Evolutionary conservation across 2,888 invertebrate species (phyloP).

Genomic region (Smittia aterrima): DNA sequence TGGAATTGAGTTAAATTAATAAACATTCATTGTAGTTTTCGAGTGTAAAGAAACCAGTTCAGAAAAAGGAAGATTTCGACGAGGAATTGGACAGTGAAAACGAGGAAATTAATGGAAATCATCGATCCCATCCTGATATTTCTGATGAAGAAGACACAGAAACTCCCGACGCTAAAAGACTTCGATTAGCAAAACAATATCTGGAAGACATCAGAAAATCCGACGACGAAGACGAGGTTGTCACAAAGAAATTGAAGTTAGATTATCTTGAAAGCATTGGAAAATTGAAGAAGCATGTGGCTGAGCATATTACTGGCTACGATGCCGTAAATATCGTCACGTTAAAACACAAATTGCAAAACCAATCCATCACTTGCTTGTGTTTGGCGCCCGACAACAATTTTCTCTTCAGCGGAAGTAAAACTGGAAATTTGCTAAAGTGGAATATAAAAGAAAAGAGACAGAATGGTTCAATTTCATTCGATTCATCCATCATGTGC

Average conservation of each 20-base stretch:
- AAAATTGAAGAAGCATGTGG: constrained; percentile 71
- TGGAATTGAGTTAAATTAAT: neutral
- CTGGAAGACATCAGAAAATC: constrained; percentile 76
- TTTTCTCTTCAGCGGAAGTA: constrained; percentile 77
- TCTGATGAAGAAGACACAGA: constrained; percentile 64
- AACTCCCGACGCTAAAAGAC: constrained; percentile 85
- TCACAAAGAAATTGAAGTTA: constrained; percentile 71
- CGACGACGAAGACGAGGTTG: constrained; percentile 58
- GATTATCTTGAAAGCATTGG: constrained; percentile 87
- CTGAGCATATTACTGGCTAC: constrained; percentile 59
- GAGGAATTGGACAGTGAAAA: constrained; percentile 67
- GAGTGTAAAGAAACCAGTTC: constrained; percentile 29
- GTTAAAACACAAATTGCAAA: constrained; percentile 75
- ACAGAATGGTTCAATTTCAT: constrained; percentile 58
- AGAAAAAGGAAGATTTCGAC: constrained; percentile 54
- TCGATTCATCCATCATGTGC: constrained; percentile 56
- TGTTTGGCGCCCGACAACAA: constrained; percentile 72
- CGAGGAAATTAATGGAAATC: constrained; percentile 60
- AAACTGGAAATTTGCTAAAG: constrained; percentile 84
- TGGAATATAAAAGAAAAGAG: constrained; percentile 69
- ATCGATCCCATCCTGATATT: constrained; percentile 54
- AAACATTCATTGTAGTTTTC: constrained; percentile 43
- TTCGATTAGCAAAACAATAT: constrained; percentile 86
- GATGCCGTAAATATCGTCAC: constrained; percentile 55
- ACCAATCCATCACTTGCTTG: constrained; percentile 74